Evolutionary conservation across 2,888 invertebrate species (phyloP).

Genomic region (Acanthacorydalis orientalis): DNA sequence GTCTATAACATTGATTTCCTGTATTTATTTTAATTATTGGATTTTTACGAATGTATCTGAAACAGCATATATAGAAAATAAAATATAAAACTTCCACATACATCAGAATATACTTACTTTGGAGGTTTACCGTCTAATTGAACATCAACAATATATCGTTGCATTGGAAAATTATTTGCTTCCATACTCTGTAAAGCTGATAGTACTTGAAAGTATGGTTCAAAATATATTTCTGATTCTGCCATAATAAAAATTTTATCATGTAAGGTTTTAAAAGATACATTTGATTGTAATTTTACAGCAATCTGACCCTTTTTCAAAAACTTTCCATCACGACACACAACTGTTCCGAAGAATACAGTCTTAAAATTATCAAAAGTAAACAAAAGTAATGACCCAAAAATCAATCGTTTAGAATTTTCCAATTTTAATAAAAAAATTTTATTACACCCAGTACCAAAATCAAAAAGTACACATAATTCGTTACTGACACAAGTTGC

Average conservation of each 20-base stretch:
- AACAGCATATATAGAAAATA: constrained; percentile 5
- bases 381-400: constrained; percentile 56
- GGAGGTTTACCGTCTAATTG: constrained; percentile 20
- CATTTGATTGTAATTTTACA: constrained; percentile 27
- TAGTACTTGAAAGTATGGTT: constrained; percentile 61
- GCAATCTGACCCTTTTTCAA: constrained; percentile 34
- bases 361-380: constrained; percentile 50
- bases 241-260: constrained; percentile 41
- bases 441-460: constrained; percentile 16
- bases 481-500: constrained; percentile 1
- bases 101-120: constrained; percentile 15
- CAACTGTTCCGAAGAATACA: constrained; percentile 50
- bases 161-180: constrained; percentile 44
- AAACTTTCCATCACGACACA: constrained; percentile 33
- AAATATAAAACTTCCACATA: constrained; percentile 11
- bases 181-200: constrained; percentile 44
- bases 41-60: constrained; percentile 5
- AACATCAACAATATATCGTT: constrained; percentile 45
- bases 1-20: not conserved
- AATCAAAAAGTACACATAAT: constrained; percentile 11
- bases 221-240: constrained; percentile 65
- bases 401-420: constrained; percentile 42
- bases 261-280: constrained; percentile 8
- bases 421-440: constrained; percentile 25
- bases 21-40: constrained; percentile 1